Conservation (phyloP, 2,888 invertebrate genomes). For the Rotaria magnacalcarata region DNA sequence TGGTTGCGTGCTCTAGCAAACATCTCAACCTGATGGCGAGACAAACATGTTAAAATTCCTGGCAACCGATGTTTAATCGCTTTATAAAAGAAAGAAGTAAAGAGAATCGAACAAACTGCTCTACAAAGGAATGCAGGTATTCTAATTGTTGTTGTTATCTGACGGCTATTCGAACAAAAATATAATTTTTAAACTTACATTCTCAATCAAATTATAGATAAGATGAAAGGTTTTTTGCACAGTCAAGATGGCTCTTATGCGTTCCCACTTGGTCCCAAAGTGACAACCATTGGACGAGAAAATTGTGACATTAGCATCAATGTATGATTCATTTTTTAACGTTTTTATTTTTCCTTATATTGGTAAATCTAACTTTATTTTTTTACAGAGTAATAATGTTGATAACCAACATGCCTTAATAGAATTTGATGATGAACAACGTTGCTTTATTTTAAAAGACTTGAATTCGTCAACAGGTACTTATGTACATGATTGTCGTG, state of each 20-base stretch:
- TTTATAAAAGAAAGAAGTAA: background rate
- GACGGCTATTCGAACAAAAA: background rate
- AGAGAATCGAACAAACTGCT: background rate
- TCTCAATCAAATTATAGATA: background rate
- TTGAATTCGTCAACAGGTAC: slow-evolving; percentile 59
- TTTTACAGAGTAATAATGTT: slow-evolving; percentile 48
- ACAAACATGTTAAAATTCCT: background rate
- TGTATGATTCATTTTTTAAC: slow-evolving; percentile 50
- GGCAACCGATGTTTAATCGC: background rate
- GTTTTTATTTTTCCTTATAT: background rate
- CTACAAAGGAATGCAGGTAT: background rate
- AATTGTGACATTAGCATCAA: slow-evolving; percentile 58
- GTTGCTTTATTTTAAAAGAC: slow-evolving; percentile 58
- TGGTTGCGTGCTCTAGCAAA: background rate
- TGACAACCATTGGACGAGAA: slow-evolving; percentile 58
- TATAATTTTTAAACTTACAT: background rate
- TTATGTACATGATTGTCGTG: slow-evolving; percentile 58
- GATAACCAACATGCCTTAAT: slow-evolving; percentile 58
- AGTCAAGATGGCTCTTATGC: slow-evolving; percentile 42
- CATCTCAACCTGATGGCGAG: background rate
- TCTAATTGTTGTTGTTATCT: background rate
- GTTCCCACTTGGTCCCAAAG: slow-evolving; percentile 55
- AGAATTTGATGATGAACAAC: slow-evolving; percentile 57
- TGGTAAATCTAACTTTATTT: background rate
- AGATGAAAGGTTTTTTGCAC: slow-evolving; percentile 40